phyloP scores from a whole-genome alignment of 2,113 vertebrate genomes.

The Scopus umbretta region DNA sequence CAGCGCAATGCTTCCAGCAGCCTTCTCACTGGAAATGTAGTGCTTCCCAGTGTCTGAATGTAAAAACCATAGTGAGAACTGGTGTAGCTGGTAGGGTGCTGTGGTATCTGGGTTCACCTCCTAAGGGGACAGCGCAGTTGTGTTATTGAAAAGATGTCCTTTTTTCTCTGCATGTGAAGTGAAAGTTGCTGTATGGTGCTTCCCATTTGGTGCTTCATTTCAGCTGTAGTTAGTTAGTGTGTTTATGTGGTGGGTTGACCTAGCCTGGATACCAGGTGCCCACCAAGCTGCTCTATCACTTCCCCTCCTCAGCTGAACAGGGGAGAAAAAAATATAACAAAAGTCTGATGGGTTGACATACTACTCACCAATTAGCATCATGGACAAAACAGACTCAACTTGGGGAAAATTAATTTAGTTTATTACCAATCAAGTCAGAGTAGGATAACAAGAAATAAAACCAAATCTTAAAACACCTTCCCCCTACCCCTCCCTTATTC shows the following conservation, averaged over 20 bases:
- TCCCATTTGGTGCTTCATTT: neutral
- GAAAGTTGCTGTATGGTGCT: neutral
- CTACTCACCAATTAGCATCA: neutral
- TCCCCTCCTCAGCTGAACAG: neutral
- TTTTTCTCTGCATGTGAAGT: neutral
- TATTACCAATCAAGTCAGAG: neutral
- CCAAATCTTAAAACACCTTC: neutral
- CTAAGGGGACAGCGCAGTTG: accelerated
- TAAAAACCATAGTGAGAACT: neutral
- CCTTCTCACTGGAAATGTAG: neutral
- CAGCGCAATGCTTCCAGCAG: neutral
- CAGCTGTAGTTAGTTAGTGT: neutral
- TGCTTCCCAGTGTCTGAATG: neutral
- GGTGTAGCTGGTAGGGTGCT: neutral
- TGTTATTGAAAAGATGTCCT: neutral
- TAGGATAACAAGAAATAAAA: neutral
- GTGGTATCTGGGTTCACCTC: neutral
- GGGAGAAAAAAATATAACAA: neutral
- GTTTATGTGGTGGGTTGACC: neutral
- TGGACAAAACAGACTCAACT: neutral
- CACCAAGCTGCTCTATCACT: neutral
- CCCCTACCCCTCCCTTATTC: neutral
- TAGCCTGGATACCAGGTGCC: neutral
- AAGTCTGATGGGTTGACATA: neutral
- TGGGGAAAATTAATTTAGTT: neutral